Percentiles rank a stretch among this genome's conserved stretches.
phyloP scores from a whole-genome alignment of 2,113 vertebrate species.

The Sorex araneus region DNA sequence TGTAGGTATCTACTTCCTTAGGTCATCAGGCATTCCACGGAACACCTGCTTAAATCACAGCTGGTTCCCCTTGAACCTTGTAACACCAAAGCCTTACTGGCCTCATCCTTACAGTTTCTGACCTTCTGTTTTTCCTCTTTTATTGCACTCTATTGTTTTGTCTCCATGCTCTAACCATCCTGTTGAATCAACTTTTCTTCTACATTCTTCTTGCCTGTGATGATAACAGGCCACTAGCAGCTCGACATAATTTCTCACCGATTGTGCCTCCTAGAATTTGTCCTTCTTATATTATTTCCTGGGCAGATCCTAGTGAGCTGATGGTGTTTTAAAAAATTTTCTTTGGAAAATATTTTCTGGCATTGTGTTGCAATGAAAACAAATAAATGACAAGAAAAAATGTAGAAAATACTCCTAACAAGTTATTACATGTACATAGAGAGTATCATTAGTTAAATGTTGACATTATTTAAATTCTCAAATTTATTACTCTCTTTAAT shows the following conservation, averaged over 20 bases:
- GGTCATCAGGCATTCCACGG: neutral
- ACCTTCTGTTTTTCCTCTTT: neutral
- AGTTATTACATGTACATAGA: neutral
- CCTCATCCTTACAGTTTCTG: neutral
- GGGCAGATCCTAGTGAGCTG: neutral
- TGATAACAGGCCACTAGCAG: neutral
- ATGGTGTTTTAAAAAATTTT: neutral
- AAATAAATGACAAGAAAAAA: neutral
- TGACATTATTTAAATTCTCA: slow-evolving; percentile 12
- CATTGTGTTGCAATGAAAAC: neutral
- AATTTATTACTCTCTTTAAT: neutral
- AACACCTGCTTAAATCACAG: neutral
- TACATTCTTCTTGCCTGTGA: neutral
- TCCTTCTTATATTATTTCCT: slow-evolving; percentile 19
- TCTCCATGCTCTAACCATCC: neutral
- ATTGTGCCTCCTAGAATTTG: neutral
- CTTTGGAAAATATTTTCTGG: neutral
- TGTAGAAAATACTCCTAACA: neutral
- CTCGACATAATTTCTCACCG: neutral
- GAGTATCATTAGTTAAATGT: neutral
- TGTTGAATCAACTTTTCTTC: slow-evolving; percentile 5
- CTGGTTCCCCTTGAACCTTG: neutral
- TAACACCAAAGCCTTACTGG: neutral
- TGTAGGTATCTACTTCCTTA: neutral
- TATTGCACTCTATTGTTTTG: neutral